Evolutionary conservation across 37 sponge, comb jelly and placozoan genomes (phyloP).

Genomic region (Lycopodina hypogea): DNA sequence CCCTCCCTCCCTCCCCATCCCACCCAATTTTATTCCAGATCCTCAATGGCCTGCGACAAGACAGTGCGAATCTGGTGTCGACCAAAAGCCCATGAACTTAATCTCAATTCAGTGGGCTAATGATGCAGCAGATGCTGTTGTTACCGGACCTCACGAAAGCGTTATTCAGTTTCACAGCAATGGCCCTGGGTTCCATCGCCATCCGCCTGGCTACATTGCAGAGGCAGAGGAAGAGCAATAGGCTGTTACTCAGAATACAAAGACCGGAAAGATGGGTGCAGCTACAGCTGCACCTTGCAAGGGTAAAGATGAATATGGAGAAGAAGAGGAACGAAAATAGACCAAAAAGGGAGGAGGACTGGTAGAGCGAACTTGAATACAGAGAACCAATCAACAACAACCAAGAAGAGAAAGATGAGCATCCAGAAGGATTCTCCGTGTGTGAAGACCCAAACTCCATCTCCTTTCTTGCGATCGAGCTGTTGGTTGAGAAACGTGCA

Average conservation of each 20-base stretch:
- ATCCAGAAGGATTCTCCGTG: not conserved
- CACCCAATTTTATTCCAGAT: no score
- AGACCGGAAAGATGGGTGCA: not conserved
- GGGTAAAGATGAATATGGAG: no score
- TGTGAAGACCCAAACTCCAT: slow-evolving; percentile 12
- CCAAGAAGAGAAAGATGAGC: not conserved
- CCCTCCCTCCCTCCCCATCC: no score
- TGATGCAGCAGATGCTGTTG: slow-evolving; percentile 68
- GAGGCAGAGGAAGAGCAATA: not conserved
- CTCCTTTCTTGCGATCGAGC: slow-evolving; percentile 5
- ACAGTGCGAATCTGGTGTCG: slow-evolving; percentile 5
- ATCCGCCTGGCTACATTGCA: not conserved
- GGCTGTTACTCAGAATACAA: not conserved
- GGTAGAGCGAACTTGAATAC: not conserved
- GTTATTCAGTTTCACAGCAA: slow-evolving; percentile 67
- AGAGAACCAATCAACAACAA: not conserved
- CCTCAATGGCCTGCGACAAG: slow-evolving; percentile 56
- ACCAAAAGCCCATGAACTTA: slow-evolving; percentile 38
- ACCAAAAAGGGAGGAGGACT: not conserved
- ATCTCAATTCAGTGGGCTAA: slow-evolving; percentile 81
- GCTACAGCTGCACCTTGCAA: not conserved
- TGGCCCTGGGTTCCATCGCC: slow-evolving; percentile 32
- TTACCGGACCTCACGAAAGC: slow-evolving; percentile 16
- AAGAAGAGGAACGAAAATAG: not conserved
- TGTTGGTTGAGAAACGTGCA: slow-evolving; percentile 3